phyloP scores from a whole-genome alignment of 2,113 vertebrate species.

The Pelobates fuscus region DNA sequence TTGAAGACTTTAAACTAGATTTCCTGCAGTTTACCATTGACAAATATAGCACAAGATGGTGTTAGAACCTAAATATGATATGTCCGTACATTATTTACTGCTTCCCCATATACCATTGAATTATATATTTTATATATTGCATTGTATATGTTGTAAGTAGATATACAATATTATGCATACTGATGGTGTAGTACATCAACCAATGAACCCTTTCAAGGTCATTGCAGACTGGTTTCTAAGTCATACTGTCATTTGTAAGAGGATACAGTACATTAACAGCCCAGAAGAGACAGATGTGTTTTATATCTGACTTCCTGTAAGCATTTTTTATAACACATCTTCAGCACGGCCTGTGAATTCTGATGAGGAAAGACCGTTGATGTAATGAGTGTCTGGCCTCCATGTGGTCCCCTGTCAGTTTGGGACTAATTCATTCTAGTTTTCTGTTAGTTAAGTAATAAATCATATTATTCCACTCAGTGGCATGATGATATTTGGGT shows the following conservation, averaged over 20 bases:
- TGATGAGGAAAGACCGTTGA: slow-evolving; percentile 37
- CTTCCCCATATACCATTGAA: too few species aligned
- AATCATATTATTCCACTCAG: slow-evolving; percentile 39
- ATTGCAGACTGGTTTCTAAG: slow-evolving; percentile 14
- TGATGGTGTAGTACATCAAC: not conserved
- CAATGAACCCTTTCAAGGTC: slow-evolving; percentile 19
- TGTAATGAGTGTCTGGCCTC: slow-evolving; percentile 39
- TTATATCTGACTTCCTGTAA: slow-evolving; percentile 33
- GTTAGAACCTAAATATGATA: not conserved
- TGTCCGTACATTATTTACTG: not conserved
- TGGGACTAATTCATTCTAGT: slow-evolving; percentile 35
- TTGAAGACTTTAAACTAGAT: too few species aligned
- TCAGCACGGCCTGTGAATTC: slow-evolving; percentile 31
- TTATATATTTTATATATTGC: too few species aligned
- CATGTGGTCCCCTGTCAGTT: slow-evolving; percentile 39
- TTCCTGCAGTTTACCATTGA: too few species aligned
- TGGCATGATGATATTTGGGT: slow-evolving; percentile 2
- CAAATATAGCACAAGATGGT: too few species aligned
- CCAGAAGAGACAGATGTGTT: slow-evolving; percentile 31
- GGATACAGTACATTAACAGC: slow-evolving; percentile 13
- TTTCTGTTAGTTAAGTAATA: slow-evolving; percentile 45
- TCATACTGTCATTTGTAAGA: slow-evolving; percentile 26
- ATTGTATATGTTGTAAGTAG: too few species aligned
- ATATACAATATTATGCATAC: not conserved
- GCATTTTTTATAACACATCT: slow-evolving; percentile 37